These are phyloP conservation scores for Emydura subglobosa DNA, from an alignment of 2,113 vertebrate species.

Conservation along the genomic window DNA sequence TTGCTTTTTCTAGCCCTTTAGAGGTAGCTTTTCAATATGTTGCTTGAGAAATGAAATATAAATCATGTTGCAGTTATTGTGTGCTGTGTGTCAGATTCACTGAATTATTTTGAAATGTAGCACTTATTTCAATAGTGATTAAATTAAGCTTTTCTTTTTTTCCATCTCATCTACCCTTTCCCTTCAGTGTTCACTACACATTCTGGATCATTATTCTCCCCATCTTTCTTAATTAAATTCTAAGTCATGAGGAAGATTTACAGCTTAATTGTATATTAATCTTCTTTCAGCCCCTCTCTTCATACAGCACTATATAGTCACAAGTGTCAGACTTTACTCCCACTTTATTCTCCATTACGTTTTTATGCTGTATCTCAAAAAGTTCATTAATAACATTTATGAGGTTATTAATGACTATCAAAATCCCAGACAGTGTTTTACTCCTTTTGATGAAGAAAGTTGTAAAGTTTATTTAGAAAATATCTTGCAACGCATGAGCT, in stretches of 20 bases:
- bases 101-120: not conserved
- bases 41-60: not conserved
- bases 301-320: not conserved
- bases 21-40: not conserved
- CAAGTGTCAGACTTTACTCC: not conserved
- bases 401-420: not conserved
- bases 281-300: not conserved
- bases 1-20: not conserved
- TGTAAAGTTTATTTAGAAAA: not conserved
- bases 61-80: not conserved
- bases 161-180: not conserved
- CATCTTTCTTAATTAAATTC: not conserved
- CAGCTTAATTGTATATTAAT: not conserved
- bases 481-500: not conserved
- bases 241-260: conserved; percentile 24
- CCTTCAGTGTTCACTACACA: not conserved
- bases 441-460: not conserved
- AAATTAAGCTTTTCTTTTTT: not conserved
- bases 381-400: not conserved
- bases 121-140: not conserved
- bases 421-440: not conserved
- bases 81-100: not conserved
- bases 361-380: not conserved
- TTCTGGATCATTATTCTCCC: not conserved
- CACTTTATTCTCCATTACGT: not conserved